Base-by-base conservation (phyloP, 1,140 invertebrate genomes). In the Magallana gigas region DNA sequence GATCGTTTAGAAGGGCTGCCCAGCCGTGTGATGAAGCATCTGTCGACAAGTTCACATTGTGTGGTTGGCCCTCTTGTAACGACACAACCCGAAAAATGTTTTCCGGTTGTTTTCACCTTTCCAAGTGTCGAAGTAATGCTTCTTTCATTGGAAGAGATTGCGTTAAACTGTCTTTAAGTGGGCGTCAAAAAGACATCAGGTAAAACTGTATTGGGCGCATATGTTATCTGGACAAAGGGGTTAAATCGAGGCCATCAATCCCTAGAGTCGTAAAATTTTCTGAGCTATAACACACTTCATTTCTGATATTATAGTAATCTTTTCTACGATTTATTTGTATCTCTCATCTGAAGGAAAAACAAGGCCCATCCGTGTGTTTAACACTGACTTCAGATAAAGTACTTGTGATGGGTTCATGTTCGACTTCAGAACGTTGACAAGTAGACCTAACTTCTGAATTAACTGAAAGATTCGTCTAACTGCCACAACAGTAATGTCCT, bases 131-230 rank as follows among this genome's bases (percentile, higher is more conserved):
- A 1, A 60, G 2, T 11, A 81, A 14, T 18, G 59, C 23, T 2
- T 6, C 8, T 23, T 12, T 62, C n/a, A 85, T n/a, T 82, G 57
- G 87, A 64, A 81, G 48, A 5, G 23, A 8, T 36, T 56, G 14
- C 1, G 29, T 6, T 11, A 85, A 3, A 57, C 59, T 56, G 57
- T 83, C 76, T 82, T 16, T 80, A n/a, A 29, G 16, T 18, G 76
- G 87, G 16, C 83, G 29, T 76, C 84, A 88, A 64, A 23, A 59
- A 83, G 9, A 81, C 23, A 88, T 60, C 57, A 85, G 76, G 29
- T 85, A 82, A 7, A 88, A 82, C 23, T 88, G 83, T 4, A 88
- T 82, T 62, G 84, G 87, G 5, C 68, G 58, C 84, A 88, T 85
- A 14, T 88, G 71, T 18, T 82, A 48, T 9, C 87, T 60, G 12